phyloP scores from a whole-genome alignment of 2,888 invertebrate species.

The Subacronicta megacephala region DNA sequence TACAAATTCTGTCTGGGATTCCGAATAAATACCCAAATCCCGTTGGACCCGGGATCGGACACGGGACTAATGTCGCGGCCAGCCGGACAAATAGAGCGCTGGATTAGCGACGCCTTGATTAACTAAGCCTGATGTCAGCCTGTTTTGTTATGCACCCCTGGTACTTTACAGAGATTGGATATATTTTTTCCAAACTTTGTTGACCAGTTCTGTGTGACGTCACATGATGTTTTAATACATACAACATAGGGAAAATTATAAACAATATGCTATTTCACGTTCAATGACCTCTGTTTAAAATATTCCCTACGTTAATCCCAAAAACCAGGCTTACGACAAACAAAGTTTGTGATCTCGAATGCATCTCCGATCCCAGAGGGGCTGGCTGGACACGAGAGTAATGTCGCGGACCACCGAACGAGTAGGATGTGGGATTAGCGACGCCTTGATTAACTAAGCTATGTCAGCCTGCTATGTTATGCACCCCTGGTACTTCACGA shows the following conservation, averaged over 20 bases:
- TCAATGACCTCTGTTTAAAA: slow-evolving; percentile 36
- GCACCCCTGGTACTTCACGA: slow-evolving; percentile 54
- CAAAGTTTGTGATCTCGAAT: slow-evolving; percentile 46
- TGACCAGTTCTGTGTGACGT: slow-evolving; percentile 4
- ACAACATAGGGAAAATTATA: slow-evolving; percentile 9
- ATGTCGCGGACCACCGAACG: slow-evolving; percentile 48
- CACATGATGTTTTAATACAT: too few relatives aligned
- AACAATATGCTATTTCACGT: slow-evolving; percentile 5
- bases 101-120: slow-evolving; percentile 84
- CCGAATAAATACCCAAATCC: slow-evolving; percentile 63
- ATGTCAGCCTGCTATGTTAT: slow-evolving; percentile 51
- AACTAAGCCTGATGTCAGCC: slow-evolving; percentile 79
- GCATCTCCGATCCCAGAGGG: slow-evolving; percentile 43
- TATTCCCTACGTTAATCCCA: slow-evolving; percentile 41
- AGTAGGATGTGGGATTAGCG: slow-evolving; percentile 51
- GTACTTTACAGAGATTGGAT: slow-evolving; percentile 63
- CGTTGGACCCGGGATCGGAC: slow-evolving; percentile 68
- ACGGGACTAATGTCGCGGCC: slow-evolving; percentile 85
- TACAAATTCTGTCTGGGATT: slow-evolving; percentile 64
- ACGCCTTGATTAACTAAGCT: slow-evolving; percentile 55
- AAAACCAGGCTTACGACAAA: slow-evolving; percentile 19
- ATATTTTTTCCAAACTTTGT: slow-evolving; percentile 35
- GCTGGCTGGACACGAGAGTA: slow-evolving; percentile 41
- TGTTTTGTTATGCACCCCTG: slow-evolving; percentile 83
- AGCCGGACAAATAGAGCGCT: slow-evolving; percentile 78